These are phyloP conservation scores for Oceanodroma tethys DNA, from an alignment of 2,113 vertebrate species.

Conservation along the genomic window DNA sequence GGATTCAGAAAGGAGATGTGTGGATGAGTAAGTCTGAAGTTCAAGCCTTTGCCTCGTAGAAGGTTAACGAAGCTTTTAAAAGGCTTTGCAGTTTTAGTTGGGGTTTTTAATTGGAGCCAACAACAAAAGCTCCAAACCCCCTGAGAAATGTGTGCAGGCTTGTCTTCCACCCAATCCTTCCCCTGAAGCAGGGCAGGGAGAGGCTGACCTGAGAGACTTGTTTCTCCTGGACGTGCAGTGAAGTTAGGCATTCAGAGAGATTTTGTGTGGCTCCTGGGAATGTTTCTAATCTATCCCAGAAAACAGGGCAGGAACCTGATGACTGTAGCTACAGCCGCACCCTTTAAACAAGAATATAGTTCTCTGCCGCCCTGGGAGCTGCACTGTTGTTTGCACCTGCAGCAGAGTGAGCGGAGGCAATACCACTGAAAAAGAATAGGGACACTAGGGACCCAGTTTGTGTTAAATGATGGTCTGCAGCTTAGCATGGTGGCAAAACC, in stretches of 20 bases:
- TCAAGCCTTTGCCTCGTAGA: background rate
- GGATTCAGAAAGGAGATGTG: background rate
- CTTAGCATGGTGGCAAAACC: background rate
- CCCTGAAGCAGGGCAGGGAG: background rate
- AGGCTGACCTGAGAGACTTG: background rate
- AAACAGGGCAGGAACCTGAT: background rate
- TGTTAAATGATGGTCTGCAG: background rate
- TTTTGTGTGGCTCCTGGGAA: background rate
- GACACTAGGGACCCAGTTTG: background rate
- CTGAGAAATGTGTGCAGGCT: background rate
- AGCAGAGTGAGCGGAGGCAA: background rate
- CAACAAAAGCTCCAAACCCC: background rate
- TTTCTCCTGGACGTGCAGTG: background rate
- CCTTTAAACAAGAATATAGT: background rate
- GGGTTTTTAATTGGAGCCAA: background rate
- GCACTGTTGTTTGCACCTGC: background rate
- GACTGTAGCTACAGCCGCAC: background rate
- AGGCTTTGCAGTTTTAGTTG: background rate
- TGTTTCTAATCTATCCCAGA: background rate
- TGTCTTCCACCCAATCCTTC: background rate
- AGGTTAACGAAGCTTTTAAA: background rate
- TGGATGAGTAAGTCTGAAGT: background rate
- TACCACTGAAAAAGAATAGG: rapidly evolving
- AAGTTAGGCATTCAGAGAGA: background rate
- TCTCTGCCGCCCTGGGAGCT: background rate